Percentiles rank a stretch among this genome's conserved stretches.
phyloP scores from a whole-genome alignment of 1,140 invertebrate species.

The Micrasema minimum region DNA sequence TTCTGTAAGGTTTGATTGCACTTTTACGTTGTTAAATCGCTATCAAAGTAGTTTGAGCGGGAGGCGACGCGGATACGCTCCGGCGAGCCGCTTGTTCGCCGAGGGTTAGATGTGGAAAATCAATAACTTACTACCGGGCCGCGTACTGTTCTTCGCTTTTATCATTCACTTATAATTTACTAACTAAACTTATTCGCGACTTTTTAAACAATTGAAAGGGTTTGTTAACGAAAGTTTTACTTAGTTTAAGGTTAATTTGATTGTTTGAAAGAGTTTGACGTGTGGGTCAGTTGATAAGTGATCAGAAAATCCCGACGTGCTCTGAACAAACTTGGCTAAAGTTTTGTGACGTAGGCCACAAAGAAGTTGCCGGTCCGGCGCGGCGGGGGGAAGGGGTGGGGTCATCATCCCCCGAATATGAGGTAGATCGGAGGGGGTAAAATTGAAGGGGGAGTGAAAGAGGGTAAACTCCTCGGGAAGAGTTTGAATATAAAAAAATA shows the following conservation, averaged over 20 bases:
- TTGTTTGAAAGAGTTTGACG: conserved; percentile 50
- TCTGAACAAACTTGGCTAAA: conserved; percentile 65
- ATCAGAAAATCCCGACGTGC: conserved; percentile 52
- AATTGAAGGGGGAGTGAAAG: conserved; percentile 47
- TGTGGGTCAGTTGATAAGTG: conserved; percentile 43
- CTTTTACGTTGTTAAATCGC: conserved; percentile 8
- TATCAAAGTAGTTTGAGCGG: conserved; percentile 22
- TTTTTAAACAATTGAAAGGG: conserved; percentile 59
- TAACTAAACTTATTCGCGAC: conserved; percentile 67
- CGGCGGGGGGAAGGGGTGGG: conserved; percentile 22
- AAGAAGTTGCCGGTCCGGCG: conserved; percentile 60
- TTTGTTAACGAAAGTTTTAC: background rate
- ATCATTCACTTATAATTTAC: conserved; percentile 61
- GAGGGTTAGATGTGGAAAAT: conserved; percentile 68
- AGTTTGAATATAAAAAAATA: conserved; percentile 46
- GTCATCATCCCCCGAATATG: conserved; percentile 52
- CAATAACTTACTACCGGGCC: conserved; percentile 67
- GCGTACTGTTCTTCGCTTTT: conserved; percentile 48
- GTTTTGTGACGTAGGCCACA: conserved; percentile 66
- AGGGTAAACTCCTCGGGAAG: conserved; percentile 55
- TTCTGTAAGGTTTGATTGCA: background rate
- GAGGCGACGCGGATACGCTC: conserved; percentile 54
- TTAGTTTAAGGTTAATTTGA: conserved; percentile 10
- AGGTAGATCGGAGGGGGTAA: conserved; percentile 7
- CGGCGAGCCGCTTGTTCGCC: conserved; percentile 62